Conservation (phyloP, 1,140 invertebrate species). For the Brachystomella parvula region DNA sequence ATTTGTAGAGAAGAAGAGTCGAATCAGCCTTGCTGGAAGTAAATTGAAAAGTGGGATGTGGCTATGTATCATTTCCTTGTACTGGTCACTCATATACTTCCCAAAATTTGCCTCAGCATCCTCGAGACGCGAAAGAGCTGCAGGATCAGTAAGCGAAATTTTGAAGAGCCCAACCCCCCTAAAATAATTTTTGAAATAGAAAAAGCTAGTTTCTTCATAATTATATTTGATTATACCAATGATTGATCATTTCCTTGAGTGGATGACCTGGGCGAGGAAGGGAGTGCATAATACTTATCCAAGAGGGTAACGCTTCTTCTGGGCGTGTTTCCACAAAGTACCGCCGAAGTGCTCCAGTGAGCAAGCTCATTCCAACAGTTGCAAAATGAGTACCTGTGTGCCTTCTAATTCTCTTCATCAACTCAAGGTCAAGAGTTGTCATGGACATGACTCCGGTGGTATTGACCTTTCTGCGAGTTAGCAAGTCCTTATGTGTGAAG, state of each 20-base stretch:
- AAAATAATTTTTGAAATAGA: background rate
- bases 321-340: constrained; percentile 15
- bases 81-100: constrained; percentile 28
- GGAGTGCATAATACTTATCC: constrained; percentile 34
- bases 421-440: constrained; percentile 23
- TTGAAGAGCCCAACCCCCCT: constrained; percentile 38
- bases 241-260: constrained; percentile 30
- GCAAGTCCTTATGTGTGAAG: constrained; percentile 30
- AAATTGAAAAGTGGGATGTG: constrained; percentile 34
- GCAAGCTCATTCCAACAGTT: constrained; percentile 32
- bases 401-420: constrained; percentile 25
- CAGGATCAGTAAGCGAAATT: constrained; percentile 23
- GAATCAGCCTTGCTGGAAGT: constrained; percentile 20
- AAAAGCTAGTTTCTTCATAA: background rate
- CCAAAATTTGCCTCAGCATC: constrained; percentile 30
- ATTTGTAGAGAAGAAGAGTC: constrained; percentile 32
- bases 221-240: constrained; percentile 33
- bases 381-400: constrained; percentile 34
- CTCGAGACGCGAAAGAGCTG: constrained; percentile 23
- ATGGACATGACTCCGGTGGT: constrained; percentile 28
- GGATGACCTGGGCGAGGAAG: constrained; percentile 34
- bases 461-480: constrained; percentile 25
- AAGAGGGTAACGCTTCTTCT: constrained; percentile 16
- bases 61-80: constrained; percentile 26
- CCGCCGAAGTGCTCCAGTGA: constrained; percentile 30